Evolutionary conservation across 2,113 vertebrate species (phyloP), one percentile per base, ranked within the genome.

Genomic region (human (Homo sapiens)): DNA sequence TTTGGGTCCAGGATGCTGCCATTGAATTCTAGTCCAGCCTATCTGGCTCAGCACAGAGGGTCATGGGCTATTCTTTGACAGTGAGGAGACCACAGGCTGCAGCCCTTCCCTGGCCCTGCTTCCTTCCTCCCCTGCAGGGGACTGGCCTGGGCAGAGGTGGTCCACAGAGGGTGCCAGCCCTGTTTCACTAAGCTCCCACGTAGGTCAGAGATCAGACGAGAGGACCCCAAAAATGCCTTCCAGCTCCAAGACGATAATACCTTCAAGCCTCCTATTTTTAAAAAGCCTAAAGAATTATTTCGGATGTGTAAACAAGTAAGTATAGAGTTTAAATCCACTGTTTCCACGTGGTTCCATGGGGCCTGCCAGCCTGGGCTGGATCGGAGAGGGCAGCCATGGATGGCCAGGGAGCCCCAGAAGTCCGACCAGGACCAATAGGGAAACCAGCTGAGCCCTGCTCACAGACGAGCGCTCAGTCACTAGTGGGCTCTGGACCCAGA

Each of bases 151-250:
- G 59, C 73, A 82, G 79, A 61, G 68, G 30, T 43, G 80, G 64
- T n/a, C 68, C 8, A 48, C 1, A 3, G 52, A 57, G 9, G 64
- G 43, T 75, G 38, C 75, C 38, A 32, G 22, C 35, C 88, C 64
- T 32, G 4, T 38, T 13, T 10, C 50, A 2, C 50, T 50, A 4
- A 64, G 38, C 59, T 55, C 22, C 32, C 0, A 0, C 13, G n/a
- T 43, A 23, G 40, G 73, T 30, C 0, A 5, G 27, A 83, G 50
- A 55, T 89, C 72, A 88, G 61, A 86, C 55, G 30, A 61, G 84
- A 52, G 40, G 78, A 52, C 81, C 20, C 61, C 38, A 23, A 66
- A 66, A 38, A 50, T 17, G 22, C 52, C 45, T 83, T 90, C 70
- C 16, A 66, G 57, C 75, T 45, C 38, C 17, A 70, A 81, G 22